A percentile compares a stretch with the other conserved stretches of the same genome.
Evolutionary conservation across 2,888 invertebrate species (phyloP).

Genomic region (Xylota sylvarum): DNA sequence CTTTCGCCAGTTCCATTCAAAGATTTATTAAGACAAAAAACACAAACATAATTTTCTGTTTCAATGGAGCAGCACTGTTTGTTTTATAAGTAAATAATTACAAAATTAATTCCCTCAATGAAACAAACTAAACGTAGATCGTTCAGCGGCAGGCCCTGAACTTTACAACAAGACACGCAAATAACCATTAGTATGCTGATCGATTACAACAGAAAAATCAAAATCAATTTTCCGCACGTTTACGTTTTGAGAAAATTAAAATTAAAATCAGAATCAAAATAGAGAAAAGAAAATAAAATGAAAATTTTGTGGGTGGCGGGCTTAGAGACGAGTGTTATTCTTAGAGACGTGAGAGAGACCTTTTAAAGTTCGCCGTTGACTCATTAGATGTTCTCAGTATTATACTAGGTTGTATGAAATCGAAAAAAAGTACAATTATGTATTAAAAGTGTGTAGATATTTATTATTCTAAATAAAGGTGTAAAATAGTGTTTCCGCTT

Average conservation of each 20-base stretch:
- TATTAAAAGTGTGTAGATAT: neutral
- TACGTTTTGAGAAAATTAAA: neutral
- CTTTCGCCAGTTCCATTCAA: conserved; percentile 7
- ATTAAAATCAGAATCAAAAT: neutral
- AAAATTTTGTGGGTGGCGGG: neutral
- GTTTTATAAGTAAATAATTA: conserved; percentile 13
- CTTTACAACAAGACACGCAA: conserved; percentile 19
- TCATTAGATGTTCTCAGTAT: conserved; percentile 4
- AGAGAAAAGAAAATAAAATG: neutral
- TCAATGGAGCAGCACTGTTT: conserved; percentile 2
- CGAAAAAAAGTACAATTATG: neutral
- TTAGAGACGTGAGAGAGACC: neutral
- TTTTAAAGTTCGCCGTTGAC: conserved; percentile 16
- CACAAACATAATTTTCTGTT: neutral
- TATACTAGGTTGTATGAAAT: neutral
- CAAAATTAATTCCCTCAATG: conserved; percentile 3
- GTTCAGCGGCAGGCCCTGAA: neutral
- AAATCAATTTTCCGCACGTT: conserved; percentile 6
- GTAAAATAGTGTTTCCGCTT: neutral
- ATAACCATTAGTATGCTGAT: neutral
- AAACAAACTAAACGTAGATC: conserved; percentile 10
- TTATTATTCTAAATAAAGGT: neutral
- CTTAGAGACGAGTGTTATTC: neutral
- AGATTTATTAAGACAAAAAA: conserved; percentile 13
- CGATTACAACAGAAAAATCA: conserved; percentile 10